These are phyloP conservation scores for Clostera curtula DNA, from an alignment of 2,888 invertebrate genomes.

Conservation along the genomic window DNA sequence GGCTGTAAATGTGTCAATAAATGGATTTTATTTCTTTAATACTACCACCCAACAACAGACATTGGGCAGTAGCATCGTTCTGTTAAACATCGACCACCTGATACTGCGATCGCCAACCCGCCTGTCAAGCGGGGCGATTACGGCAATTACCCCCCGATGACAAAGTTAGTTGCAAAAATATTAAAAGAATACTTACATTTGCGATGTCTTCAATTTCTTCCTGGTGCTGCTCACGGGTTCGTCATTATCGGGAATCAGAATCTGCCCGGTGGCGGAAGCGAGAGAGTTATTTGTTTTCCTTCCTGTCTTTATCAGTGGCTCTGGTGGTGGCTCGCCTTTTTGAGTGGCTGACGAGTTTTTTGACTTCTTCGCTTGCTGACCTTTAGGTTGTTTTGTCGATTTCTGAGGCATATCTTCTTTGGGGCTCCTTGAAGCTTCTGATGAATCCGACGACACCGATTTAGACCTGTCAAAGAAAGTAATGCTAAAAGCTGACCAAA, in stretches of 20 bases:
- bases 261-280: conserved; percentile 88
- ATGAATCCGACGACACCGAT: conserved; percentile 50
- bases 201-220: conserved; percentile 79
- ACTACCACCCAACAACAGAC: too few relatives aligned
- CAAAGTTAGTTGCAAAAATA: conserved; percentile 1
- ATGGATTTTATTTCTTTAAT: too few relatives aligned
- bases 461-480: conserved; percentile 37
- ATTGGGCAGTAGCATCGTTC: background rate
- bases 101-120: too few relatives aligned
- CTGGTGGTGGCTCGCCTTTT: conserved; percentile 59
- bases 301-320: conserved; percentile 70
- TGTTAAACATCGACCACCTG: background rate
- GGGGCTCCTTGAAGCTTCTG: conserved; percentile 40
- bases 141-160: background rate
- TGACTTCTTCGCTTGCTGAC: conserved; percentile 50
- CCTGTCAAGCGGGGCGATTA: too few relatives aligned
- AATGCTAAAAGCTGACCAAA: background rate
- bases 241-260: conserved; percentile 78
- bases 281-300: conserved; percentile 91
- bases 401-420: conserved; percentile 60
- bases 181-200: conserved; percentile 79
- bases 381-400: conserved; percentile 42
- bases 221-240: conserved; percentile 62
- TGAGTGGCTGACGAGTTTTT: conserved; percentile 51
- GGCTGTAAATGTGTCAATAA: too few relatives aligned